A percentile compares a stretch with the other conserved stretches of the same genome.
Conservation (phyloP, 2,888 invertebrate genomes). For the Cryptophagus acutangulus region DNA sequence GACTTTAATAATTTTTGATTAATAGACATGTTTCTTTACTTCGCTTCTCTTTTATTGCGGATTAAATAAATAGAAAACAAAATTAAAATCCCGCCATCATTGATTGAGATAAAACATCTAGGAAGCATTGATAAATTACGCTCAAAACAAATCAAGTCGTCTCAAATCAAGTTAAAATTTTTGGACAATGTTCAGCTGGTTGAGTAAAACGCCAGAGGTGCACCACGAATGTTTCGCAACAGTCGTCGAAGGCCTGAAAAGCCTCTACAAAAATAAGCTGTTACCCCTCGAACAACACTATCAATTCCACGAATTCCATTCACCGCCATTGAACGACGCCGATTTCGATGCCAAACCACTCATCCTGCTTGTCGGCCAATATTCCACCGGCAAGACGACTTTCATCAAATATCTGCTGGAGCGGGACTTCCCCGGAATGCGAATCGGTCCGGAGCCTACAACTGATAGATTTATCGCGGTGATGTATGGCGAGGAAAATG, state of each 20-base stretch:
- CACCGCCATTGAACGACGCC: slow-evolving; percentile 88
- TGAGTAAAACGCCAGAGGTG: slow-evolving; percentile 62
- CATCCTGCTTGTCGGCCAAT: slow-evolving; percentile 95
- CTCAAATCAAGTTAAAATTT: too few relatives aligned
- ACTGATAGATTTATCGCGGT: slow-evolving; percentile 98
- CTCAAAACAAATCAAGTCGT: too few relatives aligned
- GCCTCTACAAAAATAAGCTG: slow-evolving; percentile 85
- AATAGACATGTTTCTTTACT: too few relatives aligned
- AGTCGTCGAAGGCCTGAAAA: slow-evolving; percentile 91
- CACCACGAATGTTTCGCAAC: slow-evolving; percentile 74
- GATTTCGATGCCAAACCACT: slow-evolving; percentile 98
- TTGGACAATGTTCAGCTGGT: slow-evolving; percentile 78
- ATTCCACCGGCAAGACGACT: slow-evolving; percentile 90
- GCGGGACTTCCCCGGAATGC: slow-evolving; percentile 93
- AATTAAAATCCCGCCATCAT: too few relatives aligned
- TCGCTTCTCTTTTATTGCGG: too few relatives aligned
- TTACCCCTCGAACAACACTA: slow-evolving; percentile 85
- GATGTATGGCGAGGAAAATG: slow-evolving; percentile 89
- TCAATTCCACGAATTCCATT: slow-evolving; percentile 93
- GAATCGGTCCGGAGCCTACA: slow-evolving; percentile 99
- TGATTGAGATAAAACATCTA: too few relatives aligned
- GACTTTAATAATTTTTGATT: too few relatives aligned
- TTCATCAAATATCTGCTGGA: slow-evolving; percentile 91
- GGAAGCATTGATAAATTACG: too few relatives aligned
- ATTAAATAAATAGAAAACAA: too few relatives aligned